phyloP scores from a whole-genome alignment of 2,888 invertebrate species.

The Trichopria drosophilae region DNA sequence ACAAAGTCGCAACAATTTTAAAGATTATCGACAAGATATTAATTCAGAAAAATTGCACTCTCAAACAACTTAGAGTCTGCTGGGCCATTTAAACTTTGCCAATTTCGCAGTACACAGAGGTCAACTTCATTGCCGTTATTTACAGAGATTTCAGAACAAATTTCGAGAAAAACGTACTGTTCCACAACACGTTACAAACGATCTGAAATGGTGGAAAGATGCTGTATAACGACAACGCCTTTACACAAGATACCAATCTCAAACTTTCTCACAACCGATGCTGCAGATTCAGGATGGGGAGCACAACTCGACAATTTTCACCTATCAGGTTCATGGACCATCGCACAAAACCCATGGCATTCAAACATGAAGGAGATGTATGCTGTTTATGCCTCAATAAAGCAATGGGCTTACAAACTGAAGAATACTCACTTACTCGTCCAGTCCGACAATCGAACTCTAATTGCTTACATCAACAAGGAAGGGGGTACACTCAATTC shows the following conservation, averaged over 20 bases:
- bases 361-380: slow-evolving; percentile 31
- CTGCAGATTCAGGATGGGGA: slow-evolving; percentile 25
- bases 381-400: slow-evolving; percentile 23
- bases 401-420: slow-evolving; percentile 2
- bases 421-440: slow-evolving; percentile 23
- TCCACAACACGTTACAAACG: slow-evolving; percentile 2
- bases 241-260: slow-evolving; percentile 25
- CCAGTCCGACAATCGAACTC: slow-evolving; percentile 29
- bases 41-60: no score
- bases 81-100: slow-evolving; percentile 34
- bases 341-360: slow-evolving; percentile 17
- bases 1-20: no score
- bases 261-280: slow-evolving; percentile 25
- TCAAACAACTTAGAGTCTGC: slow-evolving; percentile 28
- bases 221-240: slow-evolving; percentile 6
- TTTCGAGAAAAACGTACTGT: slow-evolving; percentile 27
- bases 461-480: slow-evolving; percentile 29
- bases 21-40: no score
- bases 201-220: slow-evolving; percentile 31
- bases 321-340: slow-evolving; percentile 18
- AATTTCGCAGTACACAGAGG: slow-evolving; percentile 31
- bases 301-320: slow-evolving; percentile 18
- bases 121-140: slow-evolving; percentile 34
- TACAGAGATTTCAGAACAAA: slow-evolving; percentile 22
- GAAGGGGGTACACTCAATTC: slow-evolving; percentile 27